A percentile compares a stretch with the other conserved stretches of the same genome.
Conservation (phyloP, 2,797 vertebrate species). For the Apodemus agrarius region DNA sequence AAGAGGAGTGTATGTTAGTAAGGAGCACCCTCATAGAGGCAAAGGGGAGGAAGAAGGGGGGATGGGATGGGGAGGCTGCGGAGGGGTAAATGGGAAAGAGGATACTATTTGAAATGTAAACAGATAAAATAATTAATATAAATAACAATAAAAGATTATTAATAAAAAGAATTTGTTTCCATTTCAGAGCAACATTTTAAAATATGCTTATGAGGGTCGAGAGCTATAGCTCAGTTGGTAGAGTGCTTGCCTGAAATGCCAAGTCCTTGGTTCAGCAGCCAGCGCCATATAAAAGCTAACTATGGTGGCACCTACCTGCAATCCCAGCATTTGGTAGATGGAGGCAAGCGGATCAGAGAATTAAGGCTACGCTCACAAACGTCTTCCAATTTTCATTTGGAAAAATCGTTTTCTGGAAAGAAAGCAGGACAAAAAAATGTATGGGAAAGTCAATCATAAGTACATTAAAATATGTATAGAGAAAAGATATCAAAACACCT, state of each 20-base stretch:
- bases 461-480: not conserved
- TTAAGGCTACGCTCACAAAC: not conserved
- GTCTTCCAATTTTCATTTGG: not conserved
- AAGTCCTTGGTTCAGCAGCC: not conserved
- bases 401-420: not conserved
- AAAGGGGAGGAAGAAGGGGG: not conserved
- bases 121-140: not conserved
- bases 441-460: not conserved
- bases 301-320: not conserved
- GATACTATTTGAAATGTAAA: not conserved
- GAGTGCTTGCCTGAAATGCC: not conserved
- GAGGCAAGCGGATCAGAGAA: not conserved
- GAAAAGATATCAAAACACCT: not conserved
- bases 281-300: not conserved
- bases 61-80: not conserved
- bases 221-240: not conserved
- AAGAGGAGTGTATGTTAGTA: constrained; percentile 16
- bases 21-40: not conserved
- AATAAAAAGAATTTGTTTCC: not conserved
- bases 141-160: not conserved
- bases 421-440: not conserved
- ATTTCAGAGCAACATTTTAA: constrained; percentile 1
- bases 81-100: not conserved
- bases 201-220: not conserved
- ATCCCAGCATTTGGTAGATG: not conserved